Evolutionary conservation across 2,888 invertebrate genomes (phyloP), one percentile per base, ranked within the genome.

Genomic region (Hybos culiciformis): DNA sequence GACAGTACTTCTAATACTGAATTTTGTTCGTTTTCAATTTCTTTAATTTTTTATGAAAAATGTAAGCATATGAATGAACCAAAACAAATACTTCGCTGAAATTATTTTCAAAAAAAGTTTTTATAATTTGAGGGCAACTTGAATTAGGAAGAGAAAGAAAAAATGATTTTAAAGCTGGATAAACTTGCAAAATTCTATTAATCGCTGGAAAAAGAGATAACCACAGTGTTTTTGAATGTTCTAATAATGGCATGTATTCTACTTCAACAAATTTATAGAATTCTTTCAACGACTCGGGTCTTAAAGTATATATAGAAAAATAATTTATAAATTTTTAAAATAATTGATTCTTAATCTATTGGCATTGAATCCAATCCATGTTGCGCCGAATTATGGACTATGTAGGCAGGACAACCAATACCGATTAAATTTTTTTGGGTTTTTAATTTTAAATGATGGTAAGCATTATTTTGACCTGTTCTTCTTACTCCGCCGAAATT

Each of bases 401-500:
- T 34, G 34, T 39, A 18, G 29, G 39, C 29, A n/a, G 31, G 39
- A 41, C 29, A 29, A 9, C 29, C 29, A 9, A 29, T 29, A 6
- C 34, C 34, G 5, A 34, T 34, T 19, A 34, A 18, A 6, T 14
- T 34, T 14, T 34, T 19, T 17, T 17, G 11, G 11, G 19, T 34
- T 34, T 18, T 19, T 12, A 17, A n/a, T 34, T 34, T 34, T 23
- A 46, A 19, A 33, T 42, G 14, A 17, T 37, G 23, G 24, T 44
- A 46, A 6, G 48, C 43, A 41, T 51, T 51, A 18, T 43, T 26
- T 14, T 39, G 5, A 14, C 50, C 48, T 34, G 37, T 23, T 5
- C 48, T 43, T 17, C 45, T 8, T 29, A 44, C 26, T 3, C 49
- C 49, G n/a, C 50, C 50, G 36, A 51, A 51, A 42, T 51, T 52